Percentiles rank a stretch among this genome's conserved stretches.
Evolutionary conservation across 2,888 invertebrate genomes (phyloP).

Genomic region (Vannuccia rotundouncinata): DNA sequence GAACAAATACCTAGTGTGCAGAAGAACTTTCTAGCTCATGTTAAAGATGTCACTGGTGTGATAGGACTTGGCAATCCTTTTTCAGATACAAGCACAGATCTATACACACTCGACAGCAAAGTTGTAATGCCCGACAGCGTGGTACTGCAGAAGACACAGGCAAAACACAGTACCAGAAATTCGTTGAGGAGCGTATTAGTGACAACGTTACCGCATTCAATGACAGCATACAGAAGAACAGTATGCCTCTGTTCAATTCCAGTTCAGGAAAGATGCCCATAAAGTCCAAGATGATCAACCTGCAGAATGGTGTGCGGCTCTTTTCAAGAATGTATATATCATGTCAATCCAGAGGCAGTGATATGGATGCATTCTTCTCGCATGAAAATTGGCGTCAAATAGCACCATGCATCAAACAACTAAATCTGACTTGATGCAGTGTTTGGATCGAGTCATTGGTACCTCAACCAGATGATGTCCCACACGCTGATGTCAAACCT

Average conservation of each 20-base stretch:
- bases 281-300: constrained; percentile 22
- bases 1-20: neutral
- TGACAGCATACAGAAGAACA: constrained; percentile 31
- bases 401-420: constrained; percentile 24
- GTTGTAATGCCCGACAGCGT: neutral
- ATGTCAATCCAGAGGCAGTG: constrained; percentile 22
- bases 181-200: constrained; percentile 28
- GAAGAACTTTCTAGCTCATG: neutral
- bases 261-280: neutral
- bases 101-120: neutral
- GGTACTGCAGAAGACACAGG: constrained; percentile 24
- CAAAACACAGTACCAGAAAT: constrained; percentile 32
- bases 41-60: neutral
- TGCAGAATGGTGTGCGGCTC: constrained; percentile 36
- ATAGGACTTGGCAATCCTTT: neutral
- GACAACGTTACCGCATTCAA: constrained; percentile 30
- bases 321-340: constrained; percentile 38
- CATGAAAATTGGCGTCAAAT: constrained; percentile 35
- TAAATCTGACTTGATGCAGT: constrained; percentile 35
- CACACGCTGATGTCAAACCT: constrained; percentile 32
- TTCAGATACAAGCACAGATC: neutral
- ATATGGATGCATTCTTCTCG: constrained; percentile 38
- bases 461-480: neutral
- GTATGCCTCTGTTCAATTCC: constrained; percentile 24
- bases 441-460: constrained; percentile 19